Evolutionary conservation across 2,888 invertebrate species (phyloP), one percentile per base, ranked within the genome.

Genomic region (Andrena camellia): DNA sequence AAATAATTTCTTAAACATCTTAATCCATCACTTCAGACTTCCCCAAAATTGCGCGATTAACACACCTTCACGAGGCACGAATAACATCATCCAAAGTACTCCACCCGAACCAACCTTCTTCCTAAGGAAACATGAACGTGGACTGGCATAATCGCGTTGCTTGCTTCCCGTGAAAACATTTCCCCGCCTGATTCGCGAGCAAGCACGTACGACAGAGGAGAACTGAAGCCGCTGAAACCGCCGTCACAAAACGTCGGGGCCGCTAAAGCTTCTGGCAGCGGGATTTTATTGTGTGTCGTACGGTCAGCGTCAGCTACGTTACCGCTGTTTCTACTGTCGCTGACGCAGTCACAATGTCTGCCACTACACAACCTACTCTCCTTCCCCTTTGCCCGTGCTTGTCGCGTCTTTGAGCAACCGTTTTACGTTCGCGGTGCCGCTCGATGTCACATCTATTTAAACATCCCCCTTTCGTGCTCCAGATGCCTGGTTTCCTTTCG

Each of bases 311-410:
- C 70, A 64, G 66, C 63, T 66, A 50, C 62, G 67, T 52, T 74
- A 68, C 80, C 74, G 76, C 77, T 73, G 73, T 77, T 81, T 83
- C 74, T 72, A 52, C 85, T 86, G 89, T 83, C 85, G 86, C 83
- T 88, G 90, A 90, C 88, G 85, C 75, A 78, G 84, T 75, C 78
- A 54, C 68, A 80, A 82, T 86, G 85, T 84, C 86, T 87, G 33
- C 64, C 68, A 73, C 69, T 68, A 57, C 35, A 17, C 26, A 10
- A 29, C 62, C 17, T 33, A 7, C 66, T 60, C 26, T 10, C 60
- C 35, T 54, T 67, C 50, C 68, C 26, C 64, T 71, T 57, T 71
- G 60, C 42, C 66, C 23, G 42, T 6, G 31, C 57, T 20, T 48
- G 20, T 59, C 72, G 48, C 42, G 29, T 33, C 67, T 73, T 67